Evolutionary conservation across 2,113 vertebrate species (phyloP), one percentile per base, ranked within the genome.

Genomic region (Nothoprocta pentlandii): DNA sequence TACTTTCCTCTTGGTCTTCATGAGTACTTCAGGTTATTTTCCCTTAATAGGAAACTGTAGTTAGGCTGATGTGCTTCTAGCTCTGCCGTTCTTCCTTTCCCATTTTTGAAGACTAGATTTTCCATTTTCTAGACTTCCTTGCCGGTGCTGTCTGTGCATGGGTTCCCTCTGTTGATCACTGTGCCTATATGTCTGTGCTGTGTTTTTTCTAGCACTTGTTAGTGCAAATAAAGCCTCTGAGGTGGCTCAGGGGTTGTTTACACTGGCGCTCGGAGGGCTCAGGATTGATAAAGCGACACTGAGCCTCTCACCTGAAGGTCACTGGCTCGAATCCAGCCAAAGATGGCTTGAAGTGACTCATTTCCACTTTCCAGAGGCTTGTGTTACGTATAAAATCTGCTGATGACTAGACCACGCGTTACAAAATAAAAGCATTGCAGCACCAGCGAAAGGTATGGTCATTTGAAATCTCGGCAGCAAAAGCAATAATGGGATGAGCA

Each of bases 391-490:
- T 76, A 62, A 85, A 85, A 79, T 91, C 49, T 91, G 62, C 79
- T 91, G 74, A 62, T 58, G 47, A 58, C 84, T 87, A 26, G 75
- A 79, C 28, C 74, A 69, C 39, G 63, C 63, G 49, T 85, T 85
- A 69, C 25, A 30, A 66, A 92, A 69, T 84, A 79, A 80, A 89
- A 80, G 51, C 7, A 0, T 39, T 47, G 26, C 51, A 75, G 51
- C 76, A 34, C 54, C 49, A 80, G 70, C 92, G 91, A 91, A 92
- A 82, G 84, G 36, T 28, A 0, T 70, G 79, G 47, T 87, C 95
- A 91, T 96, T 89, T 85, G 84, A 62, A 94, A 71, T 46, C 78
- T 61, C 54, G 84, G 87, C 91, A 66, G 70, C 36, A 69, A 87
- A 89, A 82, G 42, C 23, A 66, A 34, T 75, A 89, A 36, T 46